These are phyloP conservation scores for Bufotes viridis DNA, from an alignment of 2,797 vertebrate species.

Conservation along the genomic window DNA sequence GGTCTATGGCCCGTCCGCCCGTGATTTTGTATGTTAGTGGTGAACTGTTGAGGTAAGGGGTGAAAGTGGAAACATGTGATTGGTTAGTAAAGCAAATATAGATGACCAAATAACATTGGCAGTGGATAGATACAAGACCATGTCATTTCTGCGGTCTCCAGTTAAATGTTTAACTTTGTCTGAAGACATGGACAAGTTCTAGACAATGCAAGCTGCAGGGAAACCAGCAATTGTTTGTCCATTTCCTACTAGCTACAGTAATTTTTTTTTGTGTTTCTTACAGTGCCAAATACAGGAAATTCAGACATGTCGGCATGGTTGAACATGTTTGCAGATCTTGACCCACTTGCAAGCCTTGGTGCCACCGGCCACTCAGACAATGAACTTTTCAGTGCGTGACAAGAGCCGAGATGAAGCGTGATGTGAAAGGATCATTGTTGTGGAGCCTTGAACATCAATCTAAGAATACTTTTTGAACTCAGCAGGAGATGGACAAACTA, in stretches of 20 bases:
- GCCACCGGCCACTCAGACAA: constrained; percentile 80
- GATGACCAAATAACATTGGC: neutral
- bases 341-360: constrained; percentile 84
- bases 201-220: neutral
- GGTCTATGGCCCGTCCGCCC: no score
- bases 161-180: neutral
- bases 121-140: no score
- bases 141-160: neutral
- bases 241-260: neutral
- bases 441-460: neutral
- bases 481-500: neutral
- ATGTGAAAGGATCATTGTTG: neutral
- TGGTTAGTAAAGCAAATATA: neutral
- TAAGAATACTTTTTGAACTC: constrained; percentile 17
- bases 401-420: neutral
- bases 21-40: no score
- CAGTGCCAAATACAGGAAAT: constrained; percentile 67
- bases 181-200: neutral
- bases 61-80: neutral
- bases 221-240: constrained; percentile 5
- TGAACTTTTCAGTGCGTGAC: constrained; percentile 81
- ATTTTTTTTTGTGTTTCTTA: constrained; percentile 49
- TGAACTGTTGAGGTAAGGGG: no score
- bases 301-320: constrained; percentile 83
- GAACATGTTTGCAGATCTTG: constrained; percentile 81